Conservation (phyloP, 2,113 vertebrate species). For the Anser brachyrhynchus region DNA sequence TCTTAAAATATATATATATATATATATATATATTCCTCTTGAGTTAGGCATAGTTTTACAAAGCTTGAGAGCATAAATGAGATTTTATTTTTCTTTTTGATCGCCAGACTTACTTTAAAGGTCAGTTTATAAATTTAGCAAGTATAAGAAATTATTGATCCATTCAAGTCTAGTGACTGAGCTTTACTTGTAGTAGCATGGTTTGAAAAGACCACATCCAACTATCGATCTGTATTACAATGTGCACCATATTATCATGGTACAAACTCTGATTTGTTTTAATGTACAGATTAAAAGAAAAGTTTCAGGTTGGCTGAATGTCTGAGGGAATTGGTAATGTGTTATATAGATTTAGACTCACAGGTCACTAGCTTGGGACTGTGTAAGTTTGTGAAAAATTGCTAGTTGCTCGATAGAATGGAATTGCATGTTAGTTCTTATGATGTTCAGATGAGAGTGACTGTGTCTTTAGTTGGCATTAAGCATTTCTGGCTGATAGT, state of each 20-base stretch:
- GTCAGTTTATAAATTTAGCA: conserved; percentile 30
- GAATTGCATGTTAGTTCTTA: not conserved
- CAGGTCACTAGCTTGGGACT: not conserved
- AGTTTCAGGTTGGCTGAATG: not conserved
- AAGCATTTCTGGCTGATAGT: not conserved
- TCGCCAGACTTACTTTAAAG: conserved; percentile 42
- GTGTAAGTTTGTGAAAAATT: not conserved
- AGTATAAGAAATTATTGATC: conserved; percentile 44
- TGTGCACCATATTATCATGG: not conserved
- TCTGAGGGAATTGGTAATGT: not conserved
- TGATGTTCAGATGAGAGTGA: not conserved
- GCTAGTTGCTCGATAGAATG: not conserved
- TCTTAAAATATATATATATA: conserved; percentile 12
- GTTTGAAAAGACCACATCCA: conserved; percentile 41
- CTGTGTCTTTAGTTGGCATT: not conserved
- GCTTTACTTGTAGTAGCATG: not conserved
- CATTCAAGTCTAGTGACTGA: conserved; percentile 21
- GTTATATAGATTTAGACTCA: not conserved
- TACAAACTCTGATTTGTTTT: not conserved
- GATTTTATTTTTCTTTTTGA: not conserved
- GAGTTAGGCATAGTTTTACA: not conserved
- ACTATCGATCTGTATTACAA: not conserved
- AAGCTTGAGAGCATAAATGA: not conserved
- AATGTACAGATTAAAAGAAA: not conserved
- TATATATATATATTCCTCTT: not conserved